Percentiles rank a stretch among this genome's conserved stretches.
phyloP scores from a whole-genome alignment of 1,140 invertebrate species.

The Drosophila carrolli region DNA sequence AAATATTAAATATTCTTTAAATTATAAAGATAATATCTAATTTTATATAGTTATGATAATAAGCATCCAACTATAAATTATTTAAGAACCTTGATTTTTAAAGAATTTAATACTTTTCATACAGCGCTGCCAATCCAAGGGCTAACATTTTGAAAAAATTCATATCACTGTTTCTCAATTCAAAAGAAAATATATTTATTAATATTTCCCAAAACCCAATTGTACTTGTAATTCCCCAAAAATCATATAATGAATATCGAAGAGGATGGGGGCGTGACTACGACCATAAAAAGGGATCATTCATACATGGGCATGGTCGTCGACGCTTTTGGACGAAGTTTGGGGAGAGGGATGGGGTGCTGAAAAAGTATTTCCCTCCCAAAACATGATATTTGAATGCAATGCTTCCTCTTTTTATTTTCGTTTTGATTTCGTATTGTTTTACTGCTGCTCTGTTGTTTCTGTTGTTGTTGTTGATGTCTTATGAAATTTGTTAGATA shows the following conservation, averaged over 20 bases:
- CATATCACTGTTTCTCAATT: too few relatives aligned
- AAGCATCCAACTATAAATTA: too few relatives aligned
- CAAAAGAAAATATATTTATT: too few relatives aligned
- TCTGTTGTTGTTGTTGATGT: constrained; percentile 10
- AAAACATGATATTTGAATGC: constrained; percentile 14
- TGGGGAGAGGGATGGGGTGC: neutral
- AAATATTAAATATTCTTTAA: too few relatives aligned
- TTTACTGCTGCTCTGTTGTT: constrained; percentile 29
- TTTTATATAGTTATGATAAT: too few relatives aligned
- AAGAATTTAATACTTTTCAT: too few relatives aligned
- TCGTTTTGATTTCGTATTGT: constrained; percentile 32
- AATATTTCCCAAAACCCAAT: neutral
- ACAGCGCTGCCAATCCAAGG: too few relatives aligned
- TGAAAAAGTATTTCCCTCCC: neutral
- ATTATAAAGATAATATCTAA: too few relatives aligned
- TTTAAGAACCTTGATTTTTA: too few relatives aligned
- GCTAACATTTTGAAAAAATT: too few relatives aligned
- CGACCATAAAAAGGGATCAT: constrained; percentile 21
- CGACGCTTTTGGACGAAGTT: neutral
- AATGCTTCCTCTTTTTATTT: constrained; percentile 33
- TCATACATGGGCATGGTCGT: constrained; percentile 28
- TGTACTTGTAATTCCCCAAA: neutral
- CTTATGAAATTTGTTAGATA: constrained; percentile 45
- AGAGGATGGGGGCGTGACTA: neutral
- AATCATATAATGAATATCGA: neutral